These are phyloP conservation scores for Chelonus insularis DNA, from an alignment of 1,140 invertebrate genomes.

Conservation along the genomic window DNA sequence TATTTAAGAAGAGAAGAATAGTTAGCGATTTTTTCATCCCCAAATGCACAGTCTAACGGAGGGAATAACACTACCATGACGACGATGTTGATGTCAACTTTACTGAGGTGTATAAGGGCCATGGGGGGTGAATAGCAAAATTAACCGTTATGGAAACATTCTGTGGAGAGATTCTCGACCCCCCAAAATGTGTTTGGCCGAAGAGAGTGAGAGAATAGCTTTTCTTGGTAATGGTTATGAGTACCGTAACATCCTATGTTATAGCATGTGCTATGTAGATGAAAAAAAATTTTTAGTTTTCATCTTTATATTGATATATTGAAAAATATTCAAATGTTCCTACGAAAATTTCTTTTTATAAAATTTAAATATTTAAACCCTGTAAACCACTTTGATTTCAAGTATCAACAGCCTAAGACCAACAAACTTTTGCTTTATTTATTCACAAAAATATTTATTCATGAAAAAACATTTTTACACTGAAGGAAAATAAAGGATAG, in stretches of 20 bases:
- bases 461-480: too few relatives aligned
- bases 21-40: background rate
- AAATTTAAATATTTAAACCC: too few relatives aligned
- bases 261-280: background rate
- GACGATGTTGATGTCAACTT: background rate
- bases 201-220: background rate
- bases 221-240: conserved; percentile 18
- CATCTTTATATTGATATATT: background rate
- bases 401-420: too few relatives aligned
- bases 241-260: conserved; percentile 14
- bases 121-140: conserved; percentile 8
- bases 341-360: too few relatives aligned
- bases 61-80: background rate
- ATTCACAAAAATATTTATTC: too few relatives aligned
- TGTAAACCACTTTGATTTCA: too few relatives aligned
- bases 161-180: background rate
- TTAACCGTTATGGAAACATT: conserved; percentile 22
- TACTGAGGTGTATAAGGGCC: background rate
- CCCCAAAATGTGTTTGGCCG: conserved; percentile 11
- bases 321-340: too few relatives aligned
- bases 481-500: too few relatives aligned
- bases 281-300: background rate
- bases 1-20: too few relatives aligned
- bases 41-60: background rate
- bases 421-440: too few relatives aligned